These are phyloP conservation scores for Toxotes jaculatrix DNA, from an alignment of 2,113 vertebrate genomes.

Conservation along the genomic window DNA sequence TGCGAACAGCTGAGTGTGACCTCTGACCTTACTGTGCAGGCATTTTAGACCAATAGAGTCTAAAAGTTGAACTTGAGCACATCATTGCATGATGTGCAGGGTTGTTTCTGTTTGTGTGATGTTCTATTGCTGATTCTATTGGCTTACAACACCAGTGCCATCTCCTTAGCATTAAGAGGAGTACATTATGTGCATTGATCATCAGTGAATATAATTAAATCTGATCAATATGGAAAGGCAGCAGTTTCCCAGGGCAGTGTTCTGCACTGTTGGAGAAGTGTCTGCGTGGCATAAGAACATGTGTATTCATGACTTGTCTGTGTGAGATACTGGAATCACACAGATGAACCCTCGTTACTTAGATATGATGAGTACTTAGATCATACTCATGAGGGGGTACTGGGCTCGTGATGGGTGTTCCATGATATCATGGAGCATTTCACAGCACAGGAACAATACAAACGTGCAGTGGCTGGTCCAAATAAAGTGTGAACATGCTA, in stretches of 20 bases:
- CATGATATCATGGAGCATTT: constrained; percentile 30
- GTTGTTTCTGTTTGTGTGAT: not conserved
- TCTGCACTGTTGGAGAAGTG: not conserved
- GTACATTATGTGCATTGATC: constrained; percentile 1
- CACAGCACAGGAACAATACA: constrained; percentile 30
- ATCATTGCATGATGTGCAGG: not conserved
- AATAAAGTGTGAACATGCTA: constrained; percentile 41
- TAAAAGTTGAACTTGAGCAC: not conserved
- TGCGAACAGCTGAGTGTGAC: not conserved
- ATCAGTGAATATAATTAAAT: not conserved
- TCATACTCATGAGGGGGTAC: not conserved
- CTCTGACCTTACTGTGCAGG: not conserved
- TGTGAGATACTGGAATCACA: not conserved
- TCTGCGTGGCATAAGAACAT: not conserved
- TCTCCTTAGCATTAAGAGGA: not conserved
- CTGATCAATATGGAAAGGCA: not conserved
- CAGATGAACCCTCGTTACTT: not conserved
- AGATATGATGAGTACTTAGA: not conserved
- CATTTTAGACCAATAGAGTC: not conserved
- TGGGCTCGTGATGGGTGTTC: constrained; percentile 9
- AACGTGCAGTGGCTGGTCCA: not conserved
- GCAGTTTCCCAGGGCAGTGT: not conserved
- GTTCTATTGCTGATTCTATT: not conserved
- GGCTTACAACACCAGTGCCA: not conserved
- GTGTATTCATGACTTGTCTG: constrained; percentile 10